Conservation (phyloP, 2,888 invertebrate genomes). For the Pollenia labialis region DNA sequence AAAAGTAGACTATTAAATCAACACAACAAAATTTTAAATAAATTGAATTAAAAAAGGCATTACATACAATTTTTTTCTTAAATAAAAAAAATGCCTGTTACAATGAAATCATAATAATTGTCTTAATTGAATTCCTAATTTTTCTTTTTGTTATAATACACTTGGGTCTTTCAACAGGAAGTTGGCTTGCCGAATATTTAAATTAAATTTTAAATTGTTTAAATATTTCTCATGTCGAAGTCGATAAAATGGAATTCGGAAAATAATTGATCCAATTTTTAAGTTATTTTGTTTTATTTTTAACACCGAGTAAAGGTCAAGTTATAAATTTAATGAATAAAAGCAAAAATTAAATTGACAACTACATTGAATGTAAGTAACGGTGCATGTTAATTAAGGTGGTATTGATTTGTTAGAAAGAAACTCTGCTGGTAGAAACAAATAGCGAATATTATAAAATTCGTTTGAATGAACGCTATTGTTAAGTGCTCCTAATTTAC, state of each 20-base stretch:
- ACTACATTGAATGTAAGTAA: background rate
- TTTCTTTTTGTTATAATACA: background rate
- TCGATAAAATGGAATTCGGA: slow-evolving; percentile 5
- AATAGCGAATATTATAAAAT: too few relatives aligned
- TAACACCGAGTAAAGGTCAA: slow-evolving; percentile 30
- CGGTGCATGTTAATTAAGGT: slow-evolving; percentile 2
- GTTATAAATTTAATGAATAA: background rate
- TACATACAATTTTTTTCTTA: background rate
- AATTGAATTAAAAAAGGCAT: slow-evolving; percentile 10
- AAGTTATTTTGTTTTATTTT: background rate
- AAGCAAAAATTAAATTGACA: background rate
- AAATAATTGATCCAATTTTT: slow-evolving; percentile 17
- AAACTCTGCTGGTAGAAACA: too few relatives aligned
- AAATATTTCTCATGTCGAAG: background rate
- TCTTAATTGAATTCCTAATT: slow-evolving; percentile 11
- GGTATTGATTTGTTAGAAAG: background rate
- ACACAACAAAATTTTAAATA: background rate
- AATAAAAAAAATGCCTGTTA: background rate
- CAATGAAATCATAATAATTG: slow-evolving; percentile 23
- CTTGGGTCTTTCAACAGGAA: slow-evolving; percentile 48
- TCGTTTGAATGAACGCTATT: too few relatives aligned
- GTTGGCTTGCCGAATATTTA: slow-evolving; percentile 34
- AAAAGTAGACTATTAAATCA: background rate
- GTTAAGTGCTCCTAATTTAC: too few relatives aligned
- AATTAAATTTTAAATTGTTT: slow-evolving; percentile 33